Evolutionary conservation across 2,113 vertebrate species (phyloP), one percentile per base, ranked within the genome.

Genomic region (Coracopsis vasa): DNA sequence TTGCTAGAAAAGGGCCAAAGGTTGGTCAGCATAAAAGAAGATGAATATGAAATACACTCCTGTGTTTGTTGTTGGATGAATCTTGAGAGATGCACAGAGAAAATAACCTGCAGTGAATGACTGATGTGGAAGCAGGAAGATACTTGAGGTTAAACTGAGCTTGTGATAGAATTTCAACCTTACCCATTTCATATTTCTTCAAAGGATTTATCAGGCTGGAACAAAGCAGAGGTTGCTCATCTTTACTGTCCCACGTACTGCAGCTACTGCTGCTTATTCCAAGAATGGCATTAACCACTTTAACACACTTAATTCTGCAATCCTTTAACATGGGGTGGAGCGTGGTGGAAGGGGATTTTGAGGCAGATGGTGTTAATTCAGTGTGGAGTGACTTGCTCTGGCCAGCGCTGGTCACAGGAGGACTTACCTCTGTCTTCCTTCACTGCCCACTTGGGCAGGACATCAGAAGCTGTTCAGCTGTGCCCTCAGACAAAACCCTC

Each of bases 201-300:
- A 25, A 61, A 70, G 53, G 53, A 42, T 86, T 88, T 75, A 6
- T 39, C 60, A 45, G 80, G 41, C 80, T 86, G 71, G 28, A 71
- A n/a, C 31, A 53, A 73, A 77, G 14, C 64, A n/a, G 58, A 70
- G n/a, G 61, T 64, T 89, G 77, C 84, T 93, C 90, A 25, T 89
- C 80, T 70, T 86, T 25, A 18, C 69, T 41, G 7, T 51, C 65
- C 77, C 23, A 1, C 62, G 62, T 56, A 1, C 58, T 60, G 58
- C 44, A 42, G 79, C 39, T 50, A 19, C 61, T 27, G 42, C 93
- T 77, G 35, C 80, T 66, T n/a, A 15, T 74, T 70, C 77, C 72
- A 21, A 48, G 87, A 47, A 17, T 16, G 48, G 69, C 72, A 80
- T 91, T 86, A 80, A 70, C 77, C 3, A 7, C 84, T 80, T 78